Conservation (phyloP, 2,113 vertebrate genomes). For the Pogonocichla stellata region DNA sequence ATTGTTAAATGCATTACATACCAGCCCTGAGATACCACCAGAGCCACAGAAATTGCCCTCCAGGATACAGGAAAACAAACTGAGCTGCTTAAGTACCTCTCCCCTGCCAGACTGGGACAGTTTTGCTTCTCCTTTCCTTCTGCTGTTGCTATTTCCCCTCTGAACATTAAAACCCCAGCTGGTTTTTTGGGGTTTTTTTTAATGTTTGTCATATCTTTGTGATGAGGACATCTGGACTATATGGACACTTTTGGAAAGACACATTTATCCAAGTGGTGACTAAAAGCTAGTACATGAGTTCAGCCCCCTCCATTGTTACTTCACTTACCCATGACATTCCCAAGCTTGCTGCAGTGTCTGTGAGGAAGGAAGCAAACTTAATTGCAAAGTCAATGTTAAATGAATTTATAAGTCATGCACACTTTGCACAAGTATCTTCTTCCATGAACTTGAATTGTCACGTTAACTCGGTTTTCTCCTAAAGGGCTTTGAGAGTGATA, state of each 20-base stretch:
- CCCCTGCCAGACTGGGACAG: background rate
- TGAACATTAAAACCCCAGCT: background rate
- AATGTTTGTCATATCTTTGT: background rate
- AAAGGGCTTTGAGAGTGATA: constrained; percentile 39
- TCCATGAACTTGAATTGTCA: constrained; percentile 50
- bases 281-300: background rate
- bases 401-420: constrained; percentile 30
- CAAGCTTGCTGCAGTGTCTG: background rate
- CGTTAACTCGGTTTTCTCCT: constrained; percentile 48
- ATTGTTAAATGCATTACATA: background rate
- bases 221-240: background rate
- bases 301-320: background rate
- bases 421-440: constrained; percentile 40
- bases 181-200: too few relatives aligned
- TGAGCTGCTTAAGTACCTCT: background rate
- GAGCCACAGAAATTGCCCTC: background rate
- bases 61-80: background rate
- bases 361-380: constrained; percentile 26
- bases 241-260: background rate
- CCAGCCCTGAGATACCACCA: background rate
- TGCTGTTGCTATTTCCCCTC: background rate
- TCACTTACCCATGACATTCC: background rate
- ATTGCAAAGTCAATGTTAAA: constrained; percentile 57
- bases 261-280: background rate
- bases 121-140: background rate